Percentiles rank a stretch among this genome's conserved stretches.
Evolutionary conservation across 2,113 vertebrate genomes (phyloP).

Genomic region (Xerus inauris): DNA sequence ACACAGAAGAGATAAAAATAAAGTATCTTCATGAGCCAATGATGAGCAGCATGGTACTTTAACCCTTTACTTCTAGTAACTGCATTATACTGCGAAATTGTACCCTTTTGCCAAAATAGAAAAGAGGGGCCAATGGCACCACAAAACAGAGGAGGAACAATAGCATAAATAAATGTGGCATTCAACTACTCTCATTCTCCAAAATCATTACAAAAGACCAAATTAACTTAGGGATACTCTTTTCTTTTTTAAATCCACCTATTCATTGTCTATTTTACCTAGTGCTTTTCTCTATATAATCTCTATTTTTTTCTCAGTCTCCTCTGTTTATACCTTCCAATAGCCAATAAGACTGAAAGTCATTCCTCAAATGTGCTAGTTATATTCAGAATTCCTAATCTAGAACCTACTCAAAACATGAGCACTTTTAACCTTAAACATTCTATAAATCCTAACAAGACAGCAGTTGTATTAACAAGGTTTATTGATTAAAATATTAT

Average conservation of each 20-base stretch:
- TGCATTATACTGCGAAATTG: neutral
- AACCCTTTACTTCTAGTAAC: neutral
- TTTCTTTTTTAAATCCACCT: neutral
- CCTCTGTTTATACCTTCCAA: neutral
- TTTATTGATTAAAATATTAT: slow-evolving; percentile 14
- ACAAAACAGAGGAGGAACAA: neutral
- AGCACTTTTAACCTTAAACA: too few species aligned
- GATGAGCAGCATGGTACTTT: neutral
- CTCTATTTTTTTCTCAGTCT: neutral
- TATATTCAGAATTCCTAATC: slow-evolving; percentile 8
- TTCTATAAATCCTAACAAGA: neutral
- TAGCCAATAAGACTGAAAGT: neutral
- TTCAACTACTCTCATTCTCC: neutral
- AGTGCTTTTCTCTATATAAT: neutral
- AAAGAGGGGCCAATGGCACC: neutral
- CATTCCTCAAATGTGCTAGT: neutral
- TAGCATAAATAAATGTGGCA: neutral
- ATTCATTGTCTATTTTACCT: neutral
- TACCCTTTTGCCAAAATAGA: neutral
- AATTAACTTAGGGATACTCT: too few species aligned
- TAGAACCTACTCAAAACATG: neutral
- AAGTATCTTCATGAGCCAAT: neutral
- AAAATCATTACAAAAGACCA: neutral
- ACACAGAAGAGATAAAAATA: neutral
- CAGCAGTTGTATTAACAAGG: neutral